These are phyloP conservation scores for Tetrapedia diversipes DNA, from an alignment of 2,888 invertebrate genomes.

Conservation along the genomic window DNA sequence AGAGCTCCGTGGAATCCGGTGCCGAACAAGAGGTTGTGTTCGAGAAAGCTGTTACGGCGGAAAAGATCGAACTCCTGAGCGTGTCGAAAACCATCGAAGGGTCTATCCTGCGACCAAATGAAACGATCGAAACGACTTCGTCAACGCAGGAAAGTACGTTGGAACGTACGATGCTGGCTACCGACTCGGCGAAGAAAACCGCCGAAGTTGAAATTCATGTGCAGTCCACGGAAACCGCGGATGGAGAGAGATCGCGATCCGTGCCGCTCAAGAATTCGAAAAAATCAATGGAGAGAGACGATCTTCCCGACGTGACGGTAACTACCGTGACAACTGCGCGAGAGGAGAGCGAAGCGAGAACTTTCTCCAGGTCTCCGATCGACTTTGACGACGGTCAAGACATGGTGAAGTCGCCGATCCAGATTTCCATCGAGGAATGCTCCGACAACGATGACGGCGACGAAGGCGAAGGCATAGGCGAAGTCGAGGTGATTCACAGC, in stretches of 20 bases:
- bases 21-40: conserved; percentile 67
- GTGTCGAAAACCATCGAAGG: conserved; percentile 20
- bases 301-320: conserved; percentile 74
- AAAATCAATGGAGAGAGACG: conserved; percentile 64
- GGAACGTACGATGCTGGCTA: not conserved
- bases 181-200: not conserved
- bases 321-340: conserved; percentile 69
- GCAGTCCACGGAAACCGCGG: not conserved
- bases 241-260: not conserved
- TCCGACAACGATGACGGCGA: conserved; percentile 76
- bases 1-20: conserved; percentile 79
- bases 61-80: conserved; percentile 7
- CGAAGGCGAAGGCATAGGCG: conserved; percentile 36
- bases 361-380: not conserved
- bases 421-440: conserved; percentile 82
- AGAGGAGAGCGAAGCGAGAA: conserved; percentile 34
- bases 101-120: not conserved
- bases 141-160: not conserved
- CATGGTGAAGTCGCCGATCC: conserved; percentile 81
- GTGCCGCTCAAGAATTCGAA: conserved; percentile 6
- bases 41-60: conserved; percentile 24
- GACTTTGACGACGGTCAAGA: conserved; percentile 71
- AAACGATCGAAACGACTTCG: not conserved
- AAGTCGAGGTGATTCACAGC: conserved; percentile 11
- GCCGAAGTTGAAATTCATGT: not conserved